Evolutionary conservation across 2,888 invertebrate genomes (phyloP).

Genomic region (Taphrorychus bicolor): DNA sequence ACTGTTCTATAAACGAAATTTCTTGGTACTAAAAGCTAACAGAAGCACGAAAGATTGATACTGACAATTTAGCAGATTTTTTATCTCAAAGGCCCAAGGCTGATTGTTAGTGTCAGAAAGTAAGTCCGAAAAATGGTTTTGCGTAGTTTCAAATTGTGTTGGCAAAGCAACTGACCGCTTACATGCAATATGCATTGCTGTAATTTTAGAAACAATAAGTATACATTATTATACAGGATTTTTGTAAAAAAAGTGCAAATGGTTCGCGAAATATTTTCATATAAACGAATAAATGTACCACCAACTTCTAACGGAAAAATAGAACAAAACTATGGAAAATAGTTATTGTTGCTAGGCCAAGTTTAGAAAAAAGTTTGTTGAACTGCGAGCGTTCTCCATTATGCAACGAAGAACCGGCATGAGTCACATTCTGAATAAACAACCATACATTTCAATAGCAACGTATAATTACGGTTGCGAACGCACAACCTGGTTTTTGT

Average conservation of each 20-base stretch:
- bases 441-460: slow-evolving; percentile 32
- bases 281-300: background rate
- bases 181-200: background rate
- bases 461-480: slow-evolving; percentile 35
- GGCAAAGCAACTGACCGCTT: background rate
- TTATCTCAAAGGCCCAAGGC: background rate
- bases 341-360: slow-evolving; percentile 19
- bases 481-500: slow-evolving; percentile 33
- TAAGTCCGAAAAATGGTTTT: background rate
- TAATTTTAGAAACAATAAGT: background rate
- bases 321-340: background rate
- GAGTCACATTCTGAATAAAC: slow-evolving; percentile 36
- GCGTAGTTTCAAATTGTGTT: background rate
- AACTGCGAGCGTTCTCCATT: slow-evolving; percentile 33
- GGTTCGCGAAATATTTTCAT: background rate
- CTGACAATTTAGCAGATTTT: background rate
- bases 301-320: background rate
- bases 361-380: slow-evolving; percentile 32
- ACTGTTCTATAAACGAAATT: too few relatives aligned
- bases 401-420: slow-evolving; percentile 33
- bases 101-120: background rate
- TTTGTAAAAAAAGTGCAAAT: background rate
- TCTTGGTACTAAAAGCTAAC: too few relatives aligned
- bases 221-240: background rate
- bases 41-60: background rate